Evolutionary conservation across 2,888 invertebrate species (phyloP), one percentile per base, ranked within the genome.

Genomic region (Lasioglossum pauxillum): DNA sequence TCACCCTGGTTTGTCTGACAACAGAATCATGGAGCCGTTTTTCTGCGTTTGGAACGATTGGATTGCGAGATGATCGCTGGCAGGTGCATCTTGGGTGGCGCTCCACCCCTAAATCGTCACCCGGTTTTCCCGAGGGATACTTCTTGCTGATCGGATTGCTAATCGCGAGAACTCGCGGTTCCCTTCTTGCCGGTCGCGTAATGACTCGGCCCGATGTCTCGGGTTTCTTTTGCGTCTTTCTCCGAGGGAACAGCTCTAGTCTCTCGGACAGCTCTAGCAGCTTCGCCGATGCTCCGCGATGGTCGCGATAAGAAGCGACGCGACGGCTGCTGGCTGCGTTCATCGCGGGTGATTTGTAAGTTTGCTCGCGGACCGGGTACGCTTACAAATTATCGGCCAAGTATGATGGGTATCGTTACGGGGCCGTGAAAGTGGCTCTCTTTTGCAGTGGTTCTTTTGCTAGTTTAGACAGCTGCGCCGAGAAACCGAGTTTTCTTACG

Each of bases 371-470:
- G 49, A 67, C 53, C 60, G 76, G 57, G 69, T 46, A 71, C 78
- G 46, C 75, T 78, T 79, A 75, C 84, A 78, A 84, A 84, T 84
- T 78, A 84, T 84, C 84, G 75, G 75, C 60, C 75, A 44, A 19
- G 84, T 53, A 57, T 74, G 84, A 84, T 83, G 67, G 38, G 69
- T 74, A 78, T 78, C 77, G 84, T 84, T 73, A 73, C 60, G 83
- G 73, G 69, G 74, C 84, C 84, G 84, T 75, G 84, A 84, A 84
- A 84, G 84, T 84, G 84, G 84, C 84, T 75, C 78, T 38, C 46
- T 5, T 41, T 46, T 60, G 67, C 69, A 38, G 14, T 57, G 85
- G 75, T 79, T 85, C 72, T 84, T 84, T 71, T 72, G 12, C 57
- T 49, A 38, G 57, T 73, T 64, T 38, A 83, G 67, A 78, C 64